phyloP scores from a whole-genome alignment of 1,140 invertebrate species.

The Drosophila mayri region DNA sequence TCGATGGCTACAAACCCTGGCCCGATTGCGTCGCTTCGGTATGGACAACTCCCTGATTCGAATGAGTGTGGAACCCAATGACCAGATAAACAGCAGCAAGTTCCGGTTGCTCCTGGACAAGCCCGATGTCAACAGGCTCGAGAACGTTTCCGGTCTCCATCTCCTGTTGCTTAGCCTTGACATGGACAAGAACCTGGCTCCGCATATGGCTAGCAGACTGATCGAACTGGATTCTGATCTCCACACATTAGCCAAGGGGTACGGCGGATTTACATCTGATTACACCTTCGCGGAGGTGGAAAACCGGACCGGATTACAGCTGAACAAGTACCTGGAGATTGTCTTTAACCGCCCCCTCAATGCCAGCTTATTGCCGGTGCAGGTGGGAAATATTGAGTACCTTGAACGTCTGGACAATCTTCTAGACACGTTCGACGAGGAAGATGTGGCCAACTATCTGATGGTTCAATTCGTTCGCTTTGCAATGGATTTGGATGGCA shows the following conservation, averaged over 20 bases:
- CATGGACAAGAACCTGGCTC: not conserved
- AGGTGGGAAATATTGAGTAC: not conserved
- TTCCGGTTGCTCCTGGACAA: not conserved
- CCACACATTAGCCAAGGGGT: not conserved
- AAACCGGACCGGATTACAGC: not conserved
- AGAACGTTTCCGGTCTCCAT: not conserved
- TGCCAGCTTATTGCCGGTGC: not conserved
- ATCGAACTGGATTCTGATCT: not conserved
- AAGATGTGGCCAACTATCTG: not conserved
- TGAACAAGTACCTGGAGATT: not conserved
- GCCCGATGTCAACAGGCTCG: not conserved
- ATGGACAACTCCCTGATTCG: not conserved
- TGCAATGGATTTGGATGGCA: not conserved
- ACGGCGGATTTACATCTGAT: not conserved
- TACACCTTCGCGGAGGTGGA: not conserved
- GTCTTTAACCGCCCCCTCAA: not conserved
- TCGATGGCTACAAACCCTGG: not conserved
- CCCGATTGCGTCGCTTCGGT: not conserved
- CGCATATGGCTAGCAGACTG: not conserved
- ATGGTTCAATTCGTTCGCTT: not conserved
- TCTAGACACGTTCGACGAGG: not conserved
- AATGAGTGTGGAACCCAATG: not conserved
- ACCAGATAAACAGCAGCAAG: not conserved
- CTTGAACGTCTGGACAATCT: not conserved
- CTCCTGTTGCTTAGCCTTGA: not conserved